Evolutionary conservation across 2,797 vertebrate species (phyloP), one percentile per base, ranked within the genome.

Genomic region (Poecilia wingei): DNA sequence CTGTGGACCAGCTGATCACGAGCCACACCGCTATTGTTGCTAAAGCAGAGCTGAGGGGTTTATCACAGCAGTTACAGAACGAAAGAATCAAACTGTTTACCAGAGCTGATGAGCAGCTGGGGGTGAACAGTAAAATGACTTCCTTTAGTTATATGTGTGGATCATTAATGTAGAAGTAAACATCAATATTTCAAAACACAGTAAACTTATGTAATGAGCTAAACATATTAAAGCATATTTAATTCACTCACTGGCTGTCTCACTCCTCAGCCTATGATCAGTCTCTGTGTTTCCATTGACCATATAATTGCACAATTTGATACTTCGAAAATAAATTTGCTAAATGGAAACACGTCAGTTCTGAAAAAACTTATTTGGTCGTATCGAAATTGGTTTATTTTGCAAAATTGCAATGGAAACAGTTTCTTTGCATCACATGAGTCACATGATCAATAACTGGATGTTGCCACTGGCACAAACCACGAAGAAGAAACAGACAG

Each of bases 41-140:
- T 77, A 72, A 72, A 77, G 77, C 53, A 12, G 61, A 83, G 83
- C 83, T 84, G 86, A 90, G 87, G 46, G 78, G 77, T 82, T 85
- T 5, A 57, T 87, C 89, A 84, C 72, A 76, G 83, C 80, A 74
- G 41, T 90, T 81, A 78, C 55, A 57, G 0, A 74, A 31, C 59
- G 53, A 45, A 80, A n/a, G 0, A 1, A 20, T 8, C 47, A 41
- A 22, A 72, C 28, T 73, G 76, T 70, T 77, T 66, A 45, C 28
- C 3, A 28, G 47, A 74, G 43, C 20, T 25, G 76, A 33, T n/a
- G 25, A 57, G 36, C 9, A 49, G 72, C 5, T 43, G 45, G 22
- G 18, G 0, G 9, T 10, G 16, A 59, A 66, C 5, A 9, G 31
- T 0, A 6, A 79, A 14, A 57, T 45, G 31, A 18, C 39, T 78